A percentile compares a stretch with the other conserved stretches of the same genome.
phyloP scores from a whole-genome alignment of 2,113 vertebrate species.

The Nothocercus nigrocapillus region DNA sequence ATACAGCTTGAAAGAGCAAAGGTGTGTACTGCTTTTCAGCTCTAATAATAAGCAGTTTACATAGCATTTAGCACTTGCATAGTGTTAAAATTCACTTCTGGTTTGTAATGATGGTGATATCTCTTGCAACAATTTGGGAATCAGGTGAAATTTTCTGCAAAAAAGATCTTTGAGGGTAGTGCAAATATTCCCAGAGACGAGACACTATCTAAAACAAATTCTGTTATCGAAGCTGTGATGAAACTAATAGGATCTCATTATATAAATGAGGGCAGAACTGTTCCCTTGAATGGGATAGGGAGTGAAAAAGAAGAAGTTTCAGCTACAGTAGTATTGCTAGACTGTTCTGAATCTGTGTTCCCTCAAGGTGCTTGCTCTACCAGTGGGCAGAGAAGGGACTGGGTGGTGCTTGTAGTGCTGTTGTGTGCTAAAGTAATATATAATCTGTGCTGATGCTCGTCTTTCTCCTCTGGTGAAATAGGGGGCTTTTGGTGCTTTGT shows the following conservation, averaged over 20 bases:
- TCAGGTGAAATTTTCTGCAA: not conserved
- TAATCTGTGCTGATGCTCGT: not conserved
- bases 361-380: not conserved
- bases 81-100: not conserved
- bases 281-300: not conserved
- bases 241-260: not conserved
- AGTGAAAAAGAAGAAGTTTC: not conserved
- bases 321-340: not conserved
- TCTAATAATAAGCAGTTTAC: rapidly evolving
- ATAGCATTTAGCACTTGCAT: not conserved
- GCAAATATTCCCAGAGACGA: not conserved
- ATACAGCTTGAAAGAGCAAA: conserved; percentile 96
- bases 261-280: not conserved
- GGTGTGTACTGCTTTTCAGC: conserved; percentile 71
- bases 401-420: not conserved
- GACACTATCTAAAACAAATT: not conserved
- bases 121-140: not conserved
- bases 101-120: not conserved
- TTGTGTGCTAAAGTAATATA: not conserved
- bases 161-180: not conserved
- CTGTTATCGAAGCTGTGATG: not conserved
- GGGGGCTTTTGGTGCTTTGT: not conserved
- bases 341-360: not conserved
- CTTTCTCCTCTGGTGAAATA: too few species aligned
- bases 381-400: not conserved